Percentiles rank a stretch among this genome's conserved stretches.
These are phyloP conservation scores for Ormia ochracea DNA, from an alignment of 2,888 invertebrate genomes.

Conservation along the genomic window DNA sequence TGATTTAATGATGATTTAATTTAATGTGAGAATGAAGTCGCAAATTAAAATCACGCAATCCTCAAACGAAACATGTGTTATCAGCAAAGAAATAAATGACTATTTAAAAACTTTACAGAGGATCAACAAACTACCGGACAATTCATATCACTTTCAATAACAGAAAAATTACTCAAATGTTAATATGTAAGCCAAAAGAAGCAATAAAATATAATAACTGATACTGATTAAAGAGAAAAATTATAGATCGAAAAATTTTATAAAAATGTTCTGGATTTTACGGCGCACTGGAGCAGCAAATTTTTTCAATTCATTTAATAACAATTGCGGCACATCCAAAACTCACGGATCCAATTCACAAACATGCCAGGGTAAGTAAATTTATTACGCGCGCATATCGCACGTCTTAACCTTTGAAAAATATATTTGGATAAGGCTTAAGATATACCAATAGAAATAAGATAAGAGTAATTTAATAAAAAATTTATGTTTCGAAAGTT, in stretches of 20 bases:
- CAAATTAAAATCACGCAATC: background rate
- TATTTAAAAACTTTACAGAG: too few relatives aligned
- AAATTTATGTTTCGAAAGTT: too few relatives aligned
- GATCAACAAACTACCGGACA: too few relatives aligned
- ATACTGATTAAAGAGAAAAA: slow-evolving; percentile 6
- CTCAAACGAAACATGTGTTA: slow-evolving; percentile 6
- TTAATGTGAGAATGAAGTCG: background rate
- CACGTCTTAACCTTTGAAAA: too few relatives aligned
- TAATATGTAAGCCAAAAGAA: slow-evolving; percentile 25
- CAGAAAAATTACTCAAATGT: background rate
- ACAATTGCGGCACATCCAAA: slow-evolving; percentile 71
- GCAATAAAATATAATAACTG: slow-evolving; percentile 5
- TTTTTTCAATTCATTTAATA: slow-evolving; percentile 72
- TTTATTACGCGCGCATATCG: too few relatives aligned
- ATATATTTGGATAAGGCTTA: too few relatives aligned
- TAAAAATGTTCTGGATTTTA: slow-evolving; percentile 73
- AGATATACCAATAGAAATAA: too few relatives aligned
- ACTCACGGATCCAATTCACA: slow-evolving; percentile 65
- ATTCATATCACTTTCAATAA: background rate
- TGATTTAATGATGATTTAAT: too few relatives aligned
- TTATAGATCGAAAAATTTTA: background rate
- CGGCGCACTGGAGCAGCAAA: slow-evolving; percentile 72
- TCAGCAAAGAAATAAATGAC: too few relatives aligned
- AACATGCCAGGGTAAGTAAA: slow-evolving; percentile 66
- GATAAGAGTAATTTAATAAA: too few relatives aligned